Evolutionary conservation across 2,888 invertebrate species (phyloP), one percentile per base, ranked within the genome.

Genomic region (Dryococelus australis): DNA sequence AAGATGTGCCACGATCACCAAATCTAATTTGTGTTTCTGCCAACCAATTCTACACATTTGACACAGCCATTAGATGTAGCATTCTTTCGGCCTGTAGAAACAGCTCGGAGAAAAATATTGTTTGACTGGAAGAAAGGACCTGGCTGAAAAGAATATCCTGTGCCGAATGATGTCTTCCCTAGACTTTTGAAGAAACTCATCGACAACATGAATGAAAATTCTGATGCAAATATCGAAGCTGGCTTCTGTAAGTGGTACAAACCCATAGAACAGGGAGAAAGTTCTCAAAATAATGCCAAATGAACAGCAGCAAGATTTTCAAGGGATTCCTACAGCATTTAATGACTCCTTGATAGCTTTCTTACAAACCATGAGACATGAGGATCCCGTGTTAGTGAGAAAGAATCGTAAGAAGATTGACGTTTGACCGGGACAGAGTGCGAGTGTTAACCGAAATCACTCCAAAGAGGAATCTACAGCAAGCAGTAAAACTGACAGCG

Each of bases 11-110:
- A 84, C 16, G 87, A 89, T 85, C n/a, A 89, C 47, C 81, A 89
- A 20, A 89, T 90, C 47, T 53, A 85, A 78, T 89, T 89, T 83
- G 81, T 89, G 28, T 89, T 89, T 84, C 79, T 89, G 47, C 88
- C 89, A 13, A 81, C 88, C 43, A 89, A 89, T 86, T 86, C 87
- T 47, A 89, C 90, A 16, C 89, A 89, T 53, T 28, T 88, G 26
- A 87, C 88, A 13, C 90, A 89, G 87, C 90, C 89, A 9, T 85
- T 90, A 9, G 89, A 89, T 53, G 88, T 89, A 4, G 88, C 88
- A 43, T 89, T 88, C 51, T 89, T 90, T 84, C 79, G 88, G 2
- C 90, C 90, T 1, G 53, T 89, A n/a, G 89, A 90, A 80, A 85
- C 27, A 16, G 86, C 85, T 79, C 89, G 89, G 89, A 85, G 89